A percentile compares a stretch with the other conserved stretches of the same genome.
Evolutionary conservation across 2,797 vertebrate genomes (phyloP).

Genomic region (Tarsius wallacei): DNA sequence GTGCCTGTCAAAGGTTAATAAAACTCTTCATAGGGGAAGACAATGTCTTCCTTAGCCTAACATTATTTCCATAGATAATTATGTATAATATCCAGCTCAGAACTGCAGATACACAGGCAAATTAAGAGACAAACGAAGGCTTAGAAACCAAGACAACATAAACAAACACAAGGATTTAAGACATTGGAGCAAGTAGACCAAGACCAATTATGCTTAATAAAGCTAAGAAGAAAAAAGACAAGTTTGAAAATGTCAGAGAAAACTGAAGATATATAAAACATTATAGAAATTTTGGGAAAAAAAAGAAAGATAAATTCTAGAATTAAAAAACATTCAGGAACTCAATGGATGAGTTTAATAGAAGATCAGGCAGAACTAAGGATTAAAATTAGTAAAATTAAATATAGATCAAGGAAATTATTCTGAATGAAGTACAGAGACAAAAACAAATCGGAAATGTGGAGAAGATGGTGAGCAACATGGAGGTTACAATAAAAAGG

Average conservation of each 20-base stretch:
- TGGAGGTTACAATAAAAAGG: not conserved
- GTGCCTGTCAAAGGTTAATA: not conserved
- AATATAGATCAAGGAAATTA: slow-evolving; percentile 3
- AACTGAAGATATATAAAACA: not conserved
- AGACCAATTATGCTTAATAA: not conserved
- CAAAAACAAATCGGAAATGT: not conserved
- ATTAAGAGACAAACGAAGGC: not conserved
- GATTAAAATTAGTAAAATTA: slow-evolving; percentile 22
- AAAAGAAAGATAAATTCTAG: not conserved
- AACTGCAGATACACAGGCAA: not conserved
- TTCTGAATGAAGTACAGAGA: not conserved
- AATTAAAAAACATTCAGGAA: not conserved
- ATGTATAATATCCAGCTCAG: not conserved
- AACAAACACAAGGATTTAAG: not conserved
- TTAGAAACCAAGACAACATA: not conserved
- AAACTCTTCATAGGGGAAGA: not conserved
- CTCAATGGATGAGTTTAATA: not conserved
- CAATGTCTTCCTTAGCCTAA: not conserved
- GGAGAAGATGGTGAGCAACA: not conserved
- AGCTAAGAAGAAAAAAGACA: not conserved
- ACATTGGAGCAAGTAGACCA: not conserved
- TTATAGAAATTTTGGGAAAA: not conserved
- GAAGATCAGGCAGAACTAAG: not conserved
- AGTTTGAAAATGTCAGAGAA: not conserved
- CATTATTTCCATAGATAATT: not conserved